phyloP scores from a whole-genome alignment of 2,888 invertebrate species.

The Oscheius sp. region DNA sequence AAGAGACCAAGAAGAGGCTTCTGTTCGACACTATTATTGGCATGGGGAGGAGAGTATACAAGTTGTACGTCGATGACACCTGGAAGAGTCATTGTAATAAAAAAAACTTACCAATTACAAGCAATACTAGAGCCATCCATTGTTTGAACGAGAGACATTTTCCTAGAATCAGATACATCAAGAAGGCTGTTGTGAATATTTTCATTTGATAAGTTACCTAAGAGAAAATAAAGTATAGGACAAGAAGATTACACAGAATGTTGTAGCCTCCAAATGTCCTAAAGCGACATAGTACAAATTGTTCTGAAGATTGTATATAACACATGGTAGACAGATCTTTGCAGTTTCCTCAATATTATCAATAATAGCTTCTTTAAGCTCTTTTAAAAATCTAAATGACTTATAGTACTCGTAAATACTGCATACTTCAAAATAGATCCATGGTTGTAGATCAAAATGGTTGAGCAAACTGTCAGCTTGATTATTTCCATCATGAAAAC shows the following conservation, averaged over 20 bases:
- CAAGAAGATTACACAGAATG: constrained; percentile 86
- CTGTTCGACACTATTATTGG: constrained; percentile 49
- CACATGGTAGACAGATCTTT: constrained; percentile 87
- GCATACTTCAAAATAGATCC: constrained; percentile 48
- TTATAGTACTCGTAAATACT: neutral
- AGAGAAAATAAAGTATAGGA: too few relatives aligned
- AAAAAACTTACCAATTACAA: constrained; percentile 70
- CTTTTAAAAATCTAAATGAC: constrained; percentile 52
- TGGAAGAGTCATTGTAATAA: constrained; percentile 39
- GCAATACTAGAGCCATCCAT: constrained; percentile 73
- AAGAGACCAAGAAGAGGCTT: constrained; percentile 59
- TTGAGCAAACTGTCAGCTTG: constrained; percentile 59
- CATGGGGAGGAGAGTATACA: constrained; percentile 63
- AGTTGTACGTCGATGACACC: constrained; percentile 61
- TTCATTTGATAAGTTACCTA: constrained; percentile 75
- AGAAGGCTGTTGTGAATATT: constrained; percentile 74
- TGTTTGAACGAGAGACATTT: constrained; percentile 72
- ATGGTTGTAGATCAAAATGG: constrained; percentile 56
- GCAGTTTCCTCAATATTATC: constrained; percentile 71
- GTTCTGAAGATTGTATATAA: constrained; percentile 94
- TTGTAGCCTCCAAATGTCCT: constrained; percentile 96
- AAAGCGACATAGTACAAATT: constrained; percentile 95
- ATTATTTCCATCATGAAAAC: constrained; percentile 69
- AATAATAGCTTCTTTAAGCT: constrained; percentile 52
- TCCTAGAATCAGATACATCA: constrained; percentile 72